Conservation (phyloP, 30 jellyfish, hydroid and myxozoan genomes). For the Hydractinia echinata region DNA sequence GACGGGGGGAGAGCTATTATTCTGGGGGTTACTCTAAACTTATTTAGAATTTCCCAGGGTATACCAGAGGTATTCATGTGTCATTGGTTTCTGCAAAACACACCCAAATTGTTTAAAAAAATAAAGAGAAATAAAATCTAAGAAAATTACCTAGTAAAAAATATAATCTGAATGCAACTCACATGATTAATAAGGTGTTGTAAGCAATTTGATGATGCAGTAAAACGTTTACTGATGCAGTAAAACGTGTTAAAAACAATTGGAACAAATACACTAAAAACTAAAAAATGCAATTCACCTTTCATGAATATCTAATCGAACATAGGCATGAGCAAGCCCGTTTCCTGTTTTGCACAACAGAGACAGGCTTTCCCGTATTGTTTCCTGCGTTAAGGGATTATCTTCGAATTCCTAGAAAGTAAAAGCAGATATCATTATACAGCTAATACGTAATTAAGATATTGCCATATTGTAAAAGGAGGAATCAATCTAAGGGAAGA, state of each 20-base stretch:
- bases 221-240: neutral
- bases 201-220: neutral
- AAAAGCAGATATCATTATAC: neutral
- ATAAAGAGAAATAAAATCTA: too few species aligned
- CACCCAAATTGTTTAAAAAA: too few species aligned
- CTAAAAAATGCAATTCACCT: slow-evolving; percentile 33
- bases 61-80: too few species aligned
- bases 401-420: slow-evolving; percentile 43
- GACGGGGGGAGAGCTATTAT: too few species aligned
- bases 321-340: slow-evolving; percentile 97
- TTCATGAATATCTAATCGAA: slow-evolving; percentile 68
- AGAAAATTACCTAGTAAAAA: too few species aligned
- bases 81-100: too few species aligned
- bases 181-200: too few species aligned
- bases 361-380: slow-evolving; percentile 58
- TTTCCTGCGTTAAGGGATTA: slow-evolving; percentile 71
- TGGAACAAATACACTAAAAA: neutral
- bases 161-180: too few species aligned
- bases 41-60: too few species aligned
- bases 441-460: neutral
- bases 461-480: neutral
- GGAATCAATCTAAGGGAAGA: too few species aligned
- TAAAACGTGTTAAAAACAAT: neutral
- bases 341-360: slow-evolving; percentile 83
- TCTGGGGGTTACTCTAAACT: too few species aligned